phyloP scores from a whole-genome alignment of 1,140 invertebrate genomes.

The Aplysia californica region DNA sequence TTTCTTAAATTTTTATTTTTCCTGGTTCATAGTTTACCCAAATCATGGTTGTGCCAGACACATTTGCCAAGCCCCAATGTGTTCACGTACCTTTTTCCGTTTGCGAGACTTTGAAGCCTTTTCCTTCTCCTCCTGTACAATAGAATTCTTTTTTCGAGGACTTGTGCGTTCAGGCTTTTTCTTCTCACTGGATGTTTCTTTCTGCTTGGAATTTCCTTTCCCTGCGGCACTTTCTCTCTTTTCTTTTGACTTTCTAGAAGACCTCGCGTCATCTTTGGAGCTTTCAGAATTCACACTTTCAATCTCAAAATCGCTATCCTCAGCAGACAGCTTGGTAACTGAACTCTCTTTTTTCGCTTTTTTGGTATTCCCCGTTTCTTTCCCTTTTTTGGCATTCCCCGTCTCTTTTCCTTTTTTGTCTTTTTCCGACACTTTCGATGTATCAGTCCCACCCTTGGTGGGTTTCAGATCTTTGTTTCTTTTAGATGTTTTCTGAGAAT shows the following conservation, averaged over 20 bases:
- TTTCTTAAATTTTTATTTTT: not conserved
- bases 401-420: slow-evolving; percentile 15
- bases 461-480: not conserved
- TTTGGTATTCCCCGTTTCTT: slow-evolving; percentile 7
- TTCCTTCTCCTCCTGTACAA: not conserved
- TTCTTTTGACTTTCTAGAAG: slow-evolving; percentile 18
- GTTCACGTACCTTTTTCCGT: not conserved
- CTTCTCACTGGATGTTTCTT: no score
- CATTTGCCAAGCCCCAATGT: not conserved
- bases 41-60: not conserved
- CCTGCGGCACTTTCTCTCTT: not conserved
- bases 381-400: slow-evolving; percentile 1
- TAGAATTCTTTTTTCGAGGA: not conserved
- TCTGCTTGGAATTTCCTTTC: no score
- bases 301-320: no score
- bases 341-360: no score
- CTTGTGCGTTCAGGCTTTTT: no score
- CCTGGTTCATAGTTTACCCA: not conserved
- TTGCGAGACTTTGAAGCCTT: not conserved
- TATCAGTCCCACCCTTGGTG: not conserved
- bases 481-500: not conserved
- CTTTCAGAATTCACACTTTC: slow-evolving; percentile 13
- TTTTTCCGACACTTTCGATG: not conserved
- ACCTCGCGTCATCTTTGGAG: not conserved
- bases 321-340: no score